Conservation (phyloP, 2,797 vertebrate species). For the Phrynocephalus vlangalii region DNA sequence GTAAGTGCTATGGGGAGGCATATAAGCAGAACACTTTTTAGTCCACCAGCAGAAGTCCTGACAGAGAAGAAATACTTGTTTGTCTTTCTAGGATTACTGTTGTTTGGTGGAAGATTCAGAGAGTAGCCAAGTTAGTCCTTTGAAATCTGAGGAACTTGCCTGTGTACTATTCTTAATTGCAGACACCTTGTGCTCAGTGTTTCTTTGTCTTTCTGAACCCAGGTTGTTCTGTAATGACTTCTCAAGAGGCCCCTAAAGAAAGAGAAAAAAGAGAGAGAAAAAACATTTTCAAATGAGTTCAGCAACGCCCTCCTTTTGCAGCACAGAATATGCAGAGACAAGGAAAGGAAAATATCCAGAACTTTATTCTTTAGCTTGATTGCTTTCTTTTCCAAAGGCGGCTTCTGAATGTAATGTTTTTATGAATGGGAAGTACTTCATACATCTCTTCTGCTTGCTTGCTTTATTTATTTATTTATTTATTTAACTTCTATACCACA, state of each 20-base stretch:
- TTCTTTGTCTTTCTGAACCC: slow-evolving; percentile 90
- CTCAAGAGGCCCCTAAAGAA: slow-evolving; percentile 88
- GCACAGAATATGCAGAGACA: not conserved
- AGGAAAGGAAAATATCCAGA: slow-evolving; percentile 15
- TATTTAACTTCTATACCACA: no score
- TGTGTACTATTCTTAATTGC: slow-evolving; percentile 90
- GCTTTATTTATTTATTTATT: no score
- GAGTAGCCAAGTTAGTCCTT: no score
- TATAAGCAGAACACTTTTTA: not conserved
- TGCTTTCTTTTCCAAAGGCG: not conserved
- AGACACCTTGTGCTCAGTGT: slow-evolving; percentile 89
- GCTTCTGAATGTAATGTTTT: not conserved
- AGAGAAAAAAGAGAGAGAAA: slow-evolving; percentile 29
- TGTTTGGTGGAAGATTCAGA: not conserved
- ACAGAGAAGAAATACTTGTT: not conserved
- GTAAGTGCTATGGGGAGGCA: no score
- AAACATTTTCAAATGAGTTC: not conserved
- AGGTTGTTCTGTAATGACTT: slow-evolving; percentile 90
- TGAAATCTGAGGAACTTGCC: slow-evolving; percentile 74
- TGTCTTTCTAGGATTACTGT: no score
- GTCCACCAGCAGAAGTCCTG: not conserved
- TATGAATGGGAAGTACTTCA: not conserved
- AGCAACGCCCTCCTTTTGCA: not conserved
- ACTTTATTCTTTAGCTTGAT: not conserved
- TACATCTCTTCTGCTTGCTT: not conserved